Percentiles rank a stretch among this genome's conserved stretches.
phyloP scores from a whole-genome alignment of 2,113 vertebrate genomes.

The Tringa solitaria region DNA sequence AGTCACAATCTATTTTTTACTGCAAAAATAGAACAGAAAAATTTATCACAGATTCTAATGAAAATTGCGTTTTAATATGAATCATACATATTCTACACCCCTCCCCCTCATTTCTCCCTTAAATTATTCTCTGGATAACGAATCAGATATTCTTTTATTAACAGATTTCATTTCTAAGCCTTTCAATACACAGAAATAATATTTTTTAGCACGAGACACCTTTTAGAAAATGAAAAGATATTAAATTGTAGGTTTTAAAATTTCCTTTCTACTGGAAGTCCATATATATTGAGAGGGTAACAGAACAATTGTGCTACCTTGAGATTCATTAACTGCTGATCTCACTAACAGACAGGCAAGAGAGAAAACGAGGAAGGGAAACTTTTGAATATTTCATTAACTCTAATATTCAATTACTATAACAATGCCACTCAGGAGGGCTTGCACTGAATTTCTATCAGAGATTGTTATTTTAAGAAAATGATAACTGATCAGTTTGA shows the following conservation, averaged over 20 bases:
- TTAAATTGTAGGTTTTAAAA: conserved; percentile 29
- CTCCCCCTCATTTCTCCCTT: neutral
- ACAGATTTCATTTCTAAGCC: conserved; percentile 25
- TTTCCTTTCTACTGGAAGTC: conserved; percentile 12
- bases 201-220: neutral
- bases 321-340: conserved; percentile 22
- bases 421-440: neutral
- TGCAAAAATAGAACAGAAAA: neutral
- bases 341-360: neutral
- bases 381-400: conserved; percentile 42
- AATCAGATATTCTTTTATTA: conserved; percentile 33
- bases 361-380: conserved; percentile 1
- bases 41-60: neutral
- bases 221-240: conserved; percentile 40
- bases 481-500: neutral
- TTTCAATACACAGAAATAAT: conserved; percentile 32
- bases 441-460: neutral
- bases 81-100: neutral
- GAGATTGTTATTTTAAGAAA: conserved; percentile 20
- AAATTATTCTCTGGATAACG: neutral
- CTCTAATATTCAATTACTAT: conserved; percentile 32
- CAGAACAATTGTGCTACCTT: neutral
- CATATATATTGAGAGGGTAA: neutral
- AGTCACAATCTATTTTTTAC: neutral
- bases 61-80: neutral